A percentile compares a stretch with the other conserved stretches of the same genome.
phyloP scores from a whole-genome alignment of 2,888 invertebrate species.

The Drosophila mayaguana region DNA sequence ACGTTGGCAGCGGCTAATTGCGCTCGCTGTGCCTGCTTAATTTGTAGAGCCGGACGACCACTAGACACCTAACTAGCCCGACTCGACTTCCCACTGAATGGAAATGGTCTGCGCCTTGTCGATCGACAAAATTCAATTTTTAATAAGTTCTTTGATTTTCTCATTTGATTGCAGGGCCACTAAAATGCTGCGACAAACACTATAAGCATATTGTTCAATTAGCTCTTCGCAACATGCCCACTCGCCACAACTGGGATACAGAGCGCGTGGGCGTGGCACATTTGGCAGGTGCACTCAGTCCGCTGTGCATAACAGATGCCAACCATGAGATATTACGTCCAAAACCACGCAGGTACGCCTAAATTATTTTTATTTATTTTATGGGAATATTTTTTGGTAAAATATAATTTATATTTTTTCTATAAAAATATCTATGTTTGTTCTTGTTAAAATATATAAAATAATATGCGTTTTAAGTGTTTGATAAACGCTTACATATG shows the following conservation, averaged over 20 bases:
- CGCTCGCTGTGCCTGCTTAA: slow-evolving; percentile 50
- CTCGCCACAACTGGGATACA: slow-evolving; percentile 85
- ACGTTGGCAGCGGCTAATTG: slow-evolving; percentile 73
- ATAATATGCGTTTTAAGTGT: background rate
- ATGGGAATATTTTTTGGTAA: background rate
- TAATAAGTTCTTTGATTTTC: slow-evolving; percentile 20
- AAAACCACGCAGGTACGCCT: slow-evolving; percentile 91
- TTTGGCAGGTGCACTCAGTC: slow-evolving; percentile 88
- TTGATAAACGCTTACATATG: background rate
- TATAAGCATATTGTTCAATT: slow-evolving; percentile 24
- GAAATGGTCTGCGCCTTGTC: slow-evolving; percentile 29
- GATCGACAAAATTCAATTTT: slow-evolving; percentile 27
- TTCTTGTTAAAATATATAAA: background rate
- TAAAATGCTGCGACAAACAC: slow-evolving; percentile 44
- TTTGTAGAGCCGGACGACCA: slow-evolving; percentile 51
- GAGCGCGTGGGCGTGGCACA: slow-evolving; percentile 87
- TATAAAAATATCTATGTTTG: background rate
- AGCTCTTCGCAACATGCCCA: slow-evolving; percentile 73
- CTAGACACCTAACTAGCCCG: slow-evolving; percentile 45
- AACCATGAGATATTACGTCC: slow-evolving; percentile 94
- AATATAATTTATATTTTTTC: background rate
- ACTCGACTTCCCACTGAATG: slow-evolving; percentile 34
- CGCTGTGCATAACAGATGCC: slow-evolving; percentile 89
- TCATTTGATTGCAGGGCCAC: slow-evolving; percentile 25
- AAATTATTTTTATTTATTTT: background rate